Evolutionary conservation across 2,113 vertebrate genomes (phyloP), one percentile per base, ranked within the genome.

Genomic region (Recurvirostra avosetta): DNA sequence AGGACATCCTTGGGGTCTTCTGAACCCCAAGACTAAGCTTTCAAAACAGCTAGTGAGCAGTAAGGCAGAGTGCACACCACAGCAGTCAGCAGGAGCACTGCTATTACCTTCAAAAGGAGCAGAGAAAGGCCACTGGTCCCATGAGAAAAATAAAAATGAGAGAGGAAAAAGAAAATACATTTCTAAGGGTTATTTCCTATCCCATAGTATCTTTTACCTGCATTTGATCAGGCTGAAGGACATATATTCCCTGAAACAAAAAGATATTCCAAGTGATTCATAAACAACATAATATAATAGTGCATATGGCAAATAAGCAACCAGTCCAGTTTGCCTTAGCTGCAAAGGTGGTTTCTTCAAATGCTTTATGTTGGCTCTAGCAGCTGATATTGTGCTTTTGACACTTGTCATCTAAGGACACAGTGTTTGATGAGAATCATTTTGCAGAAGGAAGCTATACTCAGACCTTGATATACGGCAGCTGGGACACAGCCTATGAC

Each of bases 141-240:
- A 47, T 22, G 27, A 76, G 22, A 59, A 84, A 87, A 87, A 91
- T 4, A 65, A 36, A 76, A 94, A 61, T 18, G 14, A 78, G 32
- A 70, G 4, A 62, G n/a, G 34, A 84, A 79, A n/a, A 92, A 50
- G 5, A 84, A 59, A 70, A 81, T 5, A 81, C 9, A 53, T 86
- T 75, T 83, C 45, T 61, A 82, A 90, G 30, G 40, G 29, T 81
- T 52, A 77, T 95, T 91, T 87, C 47, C 50, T 58, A 68, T 55
- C 49, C 76, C 70, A 5, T 12, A 79, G 32, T 75, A 55, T 88
- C 25, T 88, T 91, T 97, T 98, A 98, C 99, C 99, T 99, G 99
- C 98, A 99, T 99, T 97, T 99, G 99, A 95, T 99, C 99, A 8
- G 99, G 99, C 85, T 99, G 98, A 93, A 99, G 86, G 21, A 97